phyloP scores from a whole-genome alignment of 2,797 vertebrate species.

The Acrossocheilus fasciatus region DNA sequence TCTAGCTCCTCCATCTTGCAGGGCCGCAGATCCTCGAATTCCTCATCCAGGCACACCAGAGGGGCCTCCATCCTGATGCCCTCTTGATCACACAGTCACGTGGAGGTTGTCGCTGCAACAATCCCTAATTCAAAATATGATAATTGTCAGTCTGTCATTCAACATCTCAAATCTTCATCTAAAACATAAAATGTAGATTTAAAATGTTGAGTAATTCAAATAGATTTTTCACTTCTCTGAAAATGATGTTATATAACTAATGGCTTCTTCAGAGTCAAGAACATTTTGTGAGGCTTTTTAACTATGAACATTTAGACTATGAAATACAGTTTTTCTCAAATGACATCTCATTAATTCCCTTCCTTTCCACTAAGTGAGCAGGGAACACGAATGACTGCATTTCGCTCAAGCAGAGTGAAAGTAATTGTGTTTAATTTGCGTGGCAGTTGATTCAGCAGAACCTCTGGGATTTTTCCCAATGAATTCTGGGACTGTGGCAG shows the following conservation, averaged over 20 bases:
- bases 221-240: not conserved
- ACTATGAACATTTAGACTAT: not conserved
- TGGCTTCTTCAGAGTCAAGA: not conserved
- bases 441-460: constrained; percentile 30
- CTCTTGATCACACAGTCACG: constrained; percentile 56
- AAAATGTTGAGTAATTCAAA: not conserved
- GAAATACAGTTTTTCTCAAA: not conserved
- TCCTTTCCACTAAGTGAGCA: constrained; percentile 11
- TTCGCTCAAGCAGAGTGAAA: constrained; percentile 32
- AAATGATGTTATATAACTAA: constrained; percentile 2
- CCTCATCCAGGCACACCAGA: constrained; percentile 91
- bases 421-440: constrained; percentile 35
- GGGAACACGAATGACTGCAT: constrained; percentile 15
- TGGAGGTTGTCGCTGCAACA: constrained; percentile 35
- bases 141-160: not conserved
- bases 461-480: constrained; percentile 40
- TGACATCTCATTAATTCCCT: constrained; percentile 28
- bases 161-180: not conserved
- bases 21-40: constrained; percentile 91
- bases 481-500: constrained; percentile 36
- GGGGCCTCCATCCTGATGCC: constrained; percentile 88
- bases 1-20: constrained; percentile 80
- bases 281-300: not conserved
- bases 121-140: constrained; percentile 64
- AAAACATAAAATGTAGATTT: not conserved